Conservation (phyloP, 2,113 vertebrate species). For the Piaya cayana region DNA sequence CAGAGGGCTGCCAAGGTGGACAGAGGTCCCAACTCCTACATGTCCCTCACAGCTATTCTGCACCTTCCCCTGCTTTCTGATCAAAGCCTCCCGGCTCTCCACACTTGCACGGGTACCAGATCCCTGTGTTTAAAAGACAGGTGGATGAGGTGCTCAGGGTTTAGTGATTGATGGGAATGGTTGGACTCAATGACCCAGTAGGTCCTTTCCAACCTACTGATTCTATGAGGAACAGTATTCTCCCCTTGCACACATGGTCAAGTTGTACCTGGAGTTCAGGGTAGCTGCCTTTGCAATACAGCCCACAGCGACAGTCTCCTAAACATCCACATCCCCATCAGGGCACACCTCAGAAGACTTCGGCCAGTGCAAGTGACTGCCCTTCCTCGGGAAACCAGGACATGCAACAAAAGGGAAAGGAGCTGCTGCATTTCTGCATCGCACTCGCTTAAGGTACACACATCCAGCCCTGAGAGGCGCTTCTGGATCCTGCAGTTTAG, state of each 20-base stretch:
- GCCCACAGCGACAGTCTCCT: not conserved
- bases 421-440: not conserved
- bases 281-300: not conserved
- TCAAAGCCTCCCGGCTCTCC: not conserved
- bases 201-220: no score
- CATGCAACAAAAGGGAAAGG: not conserved
- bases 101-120: fast-evolving
- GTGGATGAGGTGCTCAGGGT: no score
- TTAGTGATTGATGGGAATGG: no score
- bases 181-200: no score
- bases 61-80: not conserved
- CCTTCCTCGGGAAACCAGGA: not conserved
- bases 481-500: not conserved
- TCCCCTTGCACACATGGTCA: not conserved
- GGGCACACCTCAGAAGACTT: not conserved
- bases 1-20: not conserved
- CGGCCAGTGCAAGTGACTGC: not conserved
- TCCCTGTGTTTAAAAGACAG: no score
- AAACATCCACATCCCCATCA: not conserved
- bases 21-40: not conserved
- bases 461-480: not conserved
- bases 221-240: not conserved
- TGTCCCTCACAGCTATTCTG: fast-evolving
- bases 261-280: not conserved
- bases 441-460: not conserved